These are phyloP conservation scores for Mionectes macconnelli DNA, from an alignment of 2,113 vertebrate genomes.

Conservation along the genomic window DNA sequence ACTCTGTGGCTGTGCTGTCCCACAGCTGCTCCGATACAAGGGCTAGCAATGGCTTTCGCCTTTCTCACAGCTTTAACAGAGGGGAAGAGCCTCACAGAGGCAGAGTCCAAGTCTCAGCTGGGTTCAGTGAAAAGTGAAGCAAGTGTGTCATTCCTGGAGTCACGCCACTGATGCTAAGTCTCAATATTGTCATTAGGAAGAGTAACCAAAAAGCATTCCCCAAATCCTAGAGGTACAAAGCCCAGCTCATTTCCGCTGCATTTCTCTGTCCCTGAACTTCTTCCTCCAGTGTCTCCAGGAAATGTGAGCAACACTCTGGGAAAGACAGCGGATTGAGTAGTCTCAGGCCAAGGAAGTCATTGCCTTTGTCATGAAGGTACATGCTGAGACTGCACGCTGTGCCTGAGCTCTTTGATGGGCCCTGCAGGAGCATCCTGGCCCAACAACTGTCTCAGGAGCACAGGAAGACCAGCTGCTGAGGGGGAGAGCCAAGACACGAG, in stretches of 20 bases:
- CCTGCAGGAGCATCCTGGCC: neutral
- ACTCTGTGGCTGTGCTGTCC: rapidly evolving
- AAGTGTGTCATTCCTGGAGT: rapidly evolving
- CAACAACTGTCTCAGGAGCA: rapidly evolving
- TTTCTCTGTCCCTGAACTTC: neutral
- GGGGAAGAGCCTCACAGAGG: neutral
- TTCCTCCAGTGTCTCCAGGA: neutral
- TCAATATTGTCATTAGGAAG: neutral
- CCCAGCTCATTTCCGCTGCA: neutral
- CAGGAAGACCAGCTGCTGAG: rapidly evolving
- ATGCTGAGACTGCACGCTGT: rapidly evolving
- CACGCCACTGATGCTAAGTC: neutral
- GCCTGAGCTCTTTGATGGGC: neutral
- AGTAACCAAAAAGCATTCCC: neutral
- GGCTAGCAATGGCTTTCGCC: neutral
- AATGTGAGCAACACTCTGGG: neutral
- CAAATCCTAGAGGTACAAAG: neutral
- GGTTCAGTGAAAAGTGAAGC: neutral
- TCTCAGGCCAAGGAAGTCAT: neutral
- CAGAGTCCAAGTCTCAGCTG: neutral
- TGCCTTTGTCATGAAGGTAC: neutral
- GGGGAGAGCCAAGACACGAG: neutral
- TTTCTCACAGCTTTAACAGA: neutral
- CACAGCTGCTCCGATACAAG: rapidly evolving
- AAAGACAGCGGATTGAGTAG: neutral